Evolutionary conservation across 1,140 invertebrate genomes (phyloP), one percentile per base, ranked within the genome.

Genomic region (Diorhabda elongata): DNA sequence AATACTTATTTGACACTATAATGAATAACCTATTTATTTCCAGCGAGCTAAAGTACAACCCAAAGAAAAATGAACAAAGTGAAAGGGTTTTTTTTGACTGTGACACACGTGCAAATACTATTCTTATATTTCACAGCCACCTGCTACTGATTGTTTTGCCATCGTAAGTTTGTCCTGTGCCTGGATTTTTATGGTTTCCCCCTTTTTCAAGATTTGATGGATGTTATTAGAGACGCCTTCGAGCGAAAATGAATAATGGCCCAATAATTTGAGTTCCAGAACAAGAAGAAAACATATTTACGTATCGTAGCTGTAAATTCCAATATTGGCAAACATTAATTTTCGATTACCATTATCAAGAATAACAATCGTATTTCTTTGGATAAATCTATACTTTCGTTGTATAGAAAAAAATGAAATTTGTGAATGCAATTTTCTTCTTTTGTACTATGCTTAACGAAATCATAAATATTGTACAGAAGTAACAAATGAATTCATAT

Each of bases 61-160:
- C 6, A 52, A 64, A 56, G 63, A 64, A 63, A 69, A 69, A 69
- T 69, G 67, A 56, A 58, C 61, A 64, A 69, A 61, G 52, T 72
- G 61, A 64, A 62, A 52, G 69, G 61, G 61, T 68, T 69, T 71
- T 74, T n/a, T 73, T 62, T 65, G 67, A 26, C 26, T 67, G 57
- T 66, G 71, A 58, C 67, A 61, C 73, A 73, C 71, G 71, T 74
- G 73, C 65, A 56, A 71, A 62, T 67, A 63, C 67, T 70, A 74
- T 74, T 67, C 68, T 64, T 69, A 74, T 74, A 74, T 74, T 74
- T 74, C 71, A 74, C 66, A 67, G 68, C 69, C 73, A 73, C 69
- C 73, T 74, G 73, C 62, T 68, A 42, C 66, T 69, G 73, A 74
- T 74, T 70, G 73, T 74, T 74, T 73, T 74, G 70, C 73, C 72